Evolutionary conservation across 2,113 vertebrate species (phyloP), one percentile per base, ranked within the genome.

Genomic region (Cyprinodon brontotheroides): DNA sequence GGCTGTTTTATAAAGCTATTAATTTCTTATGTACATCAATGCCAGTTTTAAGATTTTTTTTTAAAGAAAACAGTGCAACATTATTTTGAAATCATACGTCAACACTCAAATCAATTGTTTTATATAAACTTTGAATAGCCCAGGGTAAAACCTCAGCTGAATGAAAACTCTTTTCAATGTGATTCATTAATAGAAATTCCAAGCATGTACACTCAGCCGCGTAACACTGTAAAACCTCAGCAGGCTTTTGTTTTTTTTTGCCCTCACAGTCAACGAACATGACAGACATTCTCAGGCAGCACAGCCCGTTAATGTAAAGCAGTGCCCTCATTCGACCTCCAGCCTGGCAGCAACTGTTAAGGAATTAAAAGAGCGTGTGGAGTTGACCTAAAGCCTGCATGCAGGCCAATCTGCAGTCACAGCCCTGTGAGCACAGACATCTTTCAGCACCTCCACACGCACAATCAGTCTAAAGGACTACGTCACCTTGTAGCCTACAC

Each of bases 241-340:
- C 65, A 41, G 15, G 36, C 48, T 76, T 61, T 63, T 10, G 47
- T 53, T 77, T 59, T 68, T 68, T 4, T 63, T 66, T 43, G 40
- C 39, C 15, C 61, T 74, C 11, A 3, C 0, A 14, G 38, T 59
- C 6, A 11, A 59, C n/a, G 47, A 69, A 78, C 40, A 3, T 62
- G 50, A 62, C 22, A 29, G 0, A 68, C 39, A 43, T 66, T 66
- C 61, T 73, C 9, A 1, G 2, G 37, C 2, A 11, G 75, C 36
- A 36, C 40, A 61, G 45, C 63, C 45, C 2, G 22, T 43, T 75
- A 47, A 20, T 78, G 50, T 81, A 1, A 20, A 70, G 76, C 63
- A 17, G 70, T 69, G 57, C 37, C 72, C 17, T 82, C 2, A 72
- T 77, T 66, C 72, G 71, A 63, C 80, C 74, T 83, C 53, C 68